Base-by-base conservation (phyloP, 1,140 invertebrate species). In the Platyscapa corneri region DNA sequence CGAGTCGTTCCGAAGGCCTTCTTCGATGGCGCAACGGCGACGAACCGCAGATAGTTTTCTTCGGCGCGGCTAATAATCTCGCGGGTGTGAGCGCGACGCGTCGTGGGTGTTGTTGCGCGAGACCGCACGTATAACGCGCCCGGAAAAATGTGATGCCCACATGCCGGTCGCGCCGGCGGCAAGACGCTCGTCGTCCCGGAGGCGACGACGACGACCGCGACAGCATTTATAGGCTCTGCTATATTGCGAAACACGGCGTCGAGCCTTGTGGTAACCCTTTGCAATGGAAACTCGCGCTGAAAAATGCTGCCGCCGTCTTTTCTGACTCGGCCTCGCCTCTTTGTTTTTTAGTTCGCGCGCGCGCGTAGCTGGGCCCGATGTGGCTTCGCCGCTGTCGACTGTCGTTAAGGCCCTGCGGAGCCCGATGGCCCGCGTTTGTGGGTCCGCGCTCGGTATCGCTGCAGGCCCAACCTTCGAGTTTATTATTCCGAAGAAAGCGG, bases 31-130 rank as follows among this genome's bases (percentile, higher is more conserved):
- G n/a, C 65, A 53, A 53, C 10, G 18, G 23, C 0, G 30, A 27
- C 32, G 3, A 27, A 84, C 83, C 83, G 75, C 83, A 84, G 83
- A 84, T 84, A 70, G 60, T 67, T 64, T 46, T 49, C 42, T 27
- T 37, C 60, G 49, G 60, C 74, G 30, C 60, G 49, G 60, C 74
- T 83, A 76, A 77, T 77, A 49, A 83, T 84, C 60, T n/a, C 67
- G 56, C 76, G 49, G 20, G 53, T 42, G 70, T 37, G 16, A 27
- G 18, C 8, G 16, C 37, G 34, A 5, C 30, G 12, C 56, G 46
- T 84, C 83, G 83, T 84, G 75, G 83, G 83, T 84, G 83, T 84
- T 60, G n/a, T n/a, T 49, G 49, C 3, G 5, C 56, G 12, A 16
- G 75, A 67, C 75, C 75, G 39, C 83, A 77, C 49, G 67, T 39